Conservation (phyloP, 1,140 invertebrate species). For the Drosophila gunungcola region DNA sequence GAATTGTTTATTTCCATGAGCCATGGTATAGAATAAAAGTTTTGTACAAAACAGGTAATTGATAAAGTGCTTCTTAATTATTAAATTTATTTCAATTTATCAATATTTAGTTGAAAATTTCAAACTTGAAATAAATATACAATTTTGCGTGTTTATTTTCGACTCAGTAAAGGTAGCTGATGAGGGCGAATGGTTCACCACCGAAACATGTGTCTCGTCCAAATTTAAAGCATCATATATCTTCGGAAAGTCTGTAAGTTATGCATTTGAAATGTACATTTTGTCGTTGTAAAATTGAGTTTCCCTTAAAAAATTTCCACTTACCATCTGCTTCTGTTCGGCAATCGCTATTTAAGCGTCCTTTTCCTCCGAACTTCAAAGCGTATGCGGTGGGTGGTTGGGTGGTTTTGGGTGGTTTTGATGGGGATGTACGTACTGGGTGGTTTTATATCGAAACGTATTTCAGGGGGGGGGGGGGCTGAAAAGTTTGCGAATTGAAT, state of each 20-base stretch:
- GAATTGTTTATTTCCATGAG: no score
- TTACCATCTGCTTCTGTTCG: slow-evolving; percentile 45
- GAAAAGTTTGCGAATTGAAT: slow-evolving; percentile 84
- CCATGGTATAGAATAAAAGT: no score
- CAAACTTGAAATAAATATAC: no score
- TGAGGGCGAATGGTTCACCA: background rate
- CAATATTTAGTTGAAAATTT: no score
- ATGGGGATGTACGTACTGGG: background rate
- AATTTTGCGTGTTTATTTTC: no score
- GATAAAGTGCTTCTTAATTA: no score
- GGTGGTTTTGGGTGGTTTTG: background rate
- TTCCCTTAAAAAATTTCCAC: slow-evolving; percentile 25
- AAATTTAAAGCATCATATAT: slow-evolving; percentile 15
- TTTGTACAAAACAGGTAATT: no score
- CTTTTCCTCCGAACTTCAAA: slow-evolving; percentile 34
- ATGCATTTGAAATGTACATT: slow-evolving; percentile 22
- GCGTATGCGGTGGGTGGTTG: slow-evolving; percentile 5
- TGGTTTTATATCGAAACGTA: slow-evolving; percentile 49
- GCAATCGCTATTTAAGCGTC: slow-evolving; percentile 46
- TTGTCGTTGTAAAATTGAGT: background rate
- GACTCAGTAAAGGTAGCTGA: background rate
- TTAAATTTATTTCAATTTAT: no score
- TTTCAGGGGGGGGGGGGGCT: slow-evolving; percentile 25
- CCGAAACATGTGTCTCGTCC: background rate
- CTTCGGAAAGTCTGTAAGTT: slow-evolving; percentile 1